Evolutionary conservation across 2,113 vertebrate species (phyloP).

Genomic region (western clawed frog (Xenopus tropicalis)): UCB_Xtro_10.0 CM004448.2:78441001-78441500

Average conservation of each 20-base stretch:
- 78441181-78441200: too few species aligned
- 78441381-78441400: slow-evolving; percentile 1
- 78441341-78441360: slow-evolving; percentile 17
- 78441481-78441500: slow-evolving; percentile 59
- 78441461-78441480: slow-evolving; percentile 65
- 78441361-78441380: background rate
- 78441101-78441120: too few species aligned
- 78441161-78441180: too few species aligned
- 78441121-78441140: too few species aligned
- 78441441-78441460: slow-evolving; percentile 50
- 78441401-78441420: slow-evolving; percentile 60
- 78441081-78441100: too few species aligned
- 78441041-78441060: background rate
- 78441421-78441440: slow-evolving; percentile 60
- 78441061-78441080: background rate
- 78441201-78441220: too few species aligned
- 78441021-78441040: slow-evolving; percentile 50
- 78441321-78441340: slow-evolving; percentile 1
- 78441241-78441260: background rate
- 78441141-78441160: too few species aligned
- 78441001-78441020: slow-evolving; percentile 63
- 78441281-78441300: slow-evolving; percentile 12
- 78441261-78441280: background rate
- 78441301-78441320: background rate
- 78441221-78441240: too few species aligned